Evolutionary conservation across 92 coral and sea anemone genomes (phyloP), one percentile per base, ranked within the genome.

Genomic region (Diadumene lineata): DNA sequence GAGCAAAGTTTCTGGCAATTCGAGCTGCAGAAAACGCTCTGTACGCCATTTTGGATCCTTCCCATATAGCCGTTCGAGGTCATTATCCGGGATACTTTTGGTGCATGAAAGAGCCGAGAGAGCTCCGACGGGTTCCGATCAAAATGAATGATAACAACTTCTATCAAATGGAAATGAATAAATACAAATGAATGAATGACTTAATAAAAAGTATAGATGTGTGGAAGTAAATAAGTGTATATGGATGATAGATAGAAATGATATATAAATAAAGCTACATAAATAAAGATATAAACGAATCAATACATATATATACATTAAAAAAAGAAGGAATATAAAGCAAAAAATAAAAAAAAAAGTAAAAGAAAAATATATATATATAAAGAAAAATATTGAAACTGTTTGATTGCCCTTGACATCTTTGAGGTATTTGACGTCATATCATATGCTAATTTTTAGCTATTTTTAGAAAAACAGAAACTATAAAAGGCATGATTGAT

Each of bases 21-120:
- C 85, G 70, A 79, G 85, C 72, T 67, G 78, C 81, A 57, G 75
- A 57, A 48, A 78, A 43, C 50, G 83, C 81, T 60, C 89, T 64
- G 64, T 84, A 92, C 84, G 98, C 98, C 98, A 93, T 93, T 70
- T 93, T 93, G 86, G 64, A 67, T 60, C 81, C 62, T 51, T 72
- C 69, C 73, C 72, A 53, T 70, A 34, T 56, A 66, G 31, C 62
- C 62, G 7, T 38, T 50, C 31, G 81, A 32, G 51, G 18, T 23
- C 72, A 0, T 27, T 19, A 70, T 70, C 75, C 75, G 75, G 75
- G 75, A 70, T 30, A 70, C 22, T 32, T 23, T 10, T 22, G n/a
- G n/a, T n/a, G 7, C 64, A 32, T 23, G 31, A 15, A 58, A 26
- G 22, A 22, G 8, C 64, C 64, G 64, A 58, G 31, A 3, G 19